Percentiles rank a stretch among this genome's conserved stretches.
phyloP scores from a whole-genome alignment of 2,888 invertebrate genomes.

The Drosophila anomalata region DNA sequence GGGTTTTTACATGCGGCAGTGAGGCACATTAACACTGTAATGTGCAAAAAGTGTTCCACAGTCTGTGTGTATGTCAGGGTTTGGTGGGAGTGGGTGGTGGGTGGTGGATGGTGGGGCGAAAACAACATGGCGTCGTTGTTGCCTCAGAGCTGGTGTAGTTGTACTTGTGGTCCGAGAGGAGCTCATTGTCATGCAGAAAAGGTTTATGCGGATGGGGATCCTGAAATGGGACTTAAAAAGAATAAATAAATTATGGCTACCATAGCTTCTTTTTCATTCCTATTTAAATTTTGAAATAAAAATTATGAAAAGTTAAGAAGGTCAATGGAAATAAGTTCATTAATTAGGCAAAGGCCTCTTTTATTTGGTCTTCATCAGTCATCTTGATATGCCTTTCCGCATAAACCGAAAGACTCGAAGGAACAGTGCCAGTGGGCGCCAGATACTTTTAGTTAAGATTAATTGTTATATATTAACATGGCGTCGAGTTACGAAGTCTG shows the following conservation, averaged over 20 bases:
- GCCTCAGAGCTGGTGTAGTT: constrained; percentile 23
- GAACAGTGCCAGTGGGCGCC: constrained; percentile 52
- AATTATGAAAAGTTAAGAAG: not conserved
- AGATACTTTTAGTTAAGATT: constrained; percentile 80
- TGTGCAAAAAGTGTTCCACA: constrained; percentile 78
- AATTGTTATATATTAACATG: constrained; percentile 82
- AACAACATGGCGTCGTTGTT: constrained; percentile 78
- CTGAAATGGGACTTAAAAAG: not conserved
- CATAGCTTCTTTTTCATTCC: too few species aligned
- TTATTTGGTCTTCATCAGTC: not conserved
- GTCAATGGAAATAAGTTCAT: not conserved
- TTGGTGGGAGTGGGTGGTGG: constrained; percentile 25
- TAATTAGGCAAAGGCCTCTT: not conserved
- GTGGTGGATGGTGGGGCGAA: constrained; percentile 37
- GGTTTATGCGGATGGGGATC: constrained; percentile 27
- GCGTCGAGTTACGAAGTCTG: constrained; percentile 81
- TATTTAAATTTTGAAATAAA: too few species aligned
- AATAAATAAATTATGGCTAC: not conserved
- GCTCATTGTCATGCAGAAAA: constrained; percentile 70
- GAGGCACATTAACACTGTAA: constrained; percentile 83
- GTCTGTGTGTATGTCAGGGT: constrained; percentile 50
- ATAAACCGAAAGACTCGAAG: constrained; percentile 24
- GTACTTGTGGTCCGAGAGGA: constrained; percentile 50
- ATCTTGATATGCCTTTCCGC: not conserved
- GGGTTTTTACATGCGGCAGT: constrained; percentile 81